Evolutionary conservation across 2,113 vertebrate species (phyloP).

Genomic region (Myotis davidii): DNA sequence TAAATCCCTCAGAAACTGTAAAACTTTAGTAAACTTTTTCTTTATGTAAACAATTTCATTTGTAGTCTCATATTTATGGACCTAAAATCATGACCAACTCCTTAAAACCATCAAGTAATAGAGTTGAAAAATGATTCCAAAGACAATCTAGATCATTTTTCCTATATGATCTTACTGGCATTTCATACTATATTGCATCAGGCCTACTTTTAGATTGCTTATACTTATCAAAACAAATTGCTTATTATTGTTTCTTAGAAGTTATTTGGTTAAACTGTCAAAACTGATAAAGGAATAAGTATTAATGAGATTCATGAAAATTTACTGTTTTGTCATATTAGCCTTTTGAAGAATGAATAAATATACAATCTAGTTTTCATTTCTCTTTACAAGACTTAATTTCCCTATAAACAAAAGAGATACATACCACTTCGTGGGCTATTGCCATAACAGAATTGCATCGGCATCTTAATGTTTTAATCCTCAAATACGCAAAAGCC

Average conservation of each 20-base stretch:
- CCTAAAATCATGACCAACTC: conserved; percentile 17
- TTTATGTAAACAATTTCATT: conserved; percentile 32
- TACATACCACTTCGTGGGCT: background rate
- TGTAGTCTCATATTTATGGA: background rate
- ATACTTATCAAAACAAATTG: conserved; percentile 3
- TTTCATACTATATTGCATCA: background rate
- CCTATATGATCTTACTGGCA: background rate
- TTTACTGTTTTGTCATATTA: background rate
- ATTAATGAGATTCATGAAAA: background rate
- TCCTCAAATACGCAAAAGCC: background rate
- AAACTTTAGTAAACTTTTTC: background rate
- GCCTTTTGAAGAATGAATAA: background rate
- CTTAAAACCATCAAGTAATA: conserved; percentile 19
- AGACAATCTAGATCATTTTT: background rate
- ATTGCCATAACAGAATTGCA: background rate
- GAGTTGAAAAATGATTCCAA: background rate
- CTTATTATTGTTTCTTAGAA: conserved; percentile 11
- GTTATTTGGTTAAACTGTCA: conserved; percentile 5
- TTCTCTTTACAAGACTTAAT: conserved; percentile 32
- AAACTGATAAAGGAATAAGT: conserved; percentile 6
- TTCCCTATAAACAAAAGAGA: background rate
- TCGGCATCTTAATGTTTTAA: background rate
- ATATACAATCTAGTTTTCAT: background rate
- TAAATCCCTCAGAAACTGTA: background rate
- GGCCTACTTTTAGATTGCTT: background rate